These are phyloP conservation scores for Morbakka virulenta DNA, from an alignment of 30 jellyfish, hydroid and myxozoan species.

Conservation along the genomic window DNA sequence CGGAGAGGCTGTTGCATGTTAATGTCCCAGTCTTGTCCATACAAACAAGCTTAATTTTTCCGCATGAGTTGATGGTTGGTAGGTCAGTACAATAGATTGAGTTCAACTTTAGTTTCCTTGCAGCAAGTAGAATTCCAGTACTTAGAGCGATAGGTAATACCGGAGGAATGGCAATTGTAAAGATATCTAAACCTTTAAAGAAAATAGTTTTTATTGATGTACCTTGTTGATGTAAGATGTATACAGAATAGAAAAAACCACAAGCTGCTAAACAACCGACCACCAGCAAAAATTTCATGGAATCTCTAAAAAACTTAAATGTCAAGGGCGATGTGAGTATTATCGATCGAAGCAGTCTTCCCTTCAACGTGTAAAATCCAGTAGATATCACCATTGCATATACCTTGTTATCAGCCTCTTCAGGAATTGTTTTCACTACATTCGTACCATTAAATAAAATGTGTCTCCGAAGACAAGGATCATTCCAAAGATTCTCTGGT, in stretches of 20 bases:
- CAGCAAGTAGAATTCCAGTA: conserved; percentile 29
- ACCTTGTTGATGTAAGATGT: conserved; percentile 11
- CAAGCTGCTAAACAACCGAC: conserved; percentile 11
- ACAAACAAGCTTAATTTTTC: conserved; percentile 14
- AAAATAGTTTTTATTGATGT: background rate
- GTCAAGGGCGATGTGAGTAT: conserved; percentile 33
- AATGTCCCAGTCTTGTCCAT: conserved; percentile 65
- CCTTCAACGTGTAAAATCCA: conserved; percentile 50
- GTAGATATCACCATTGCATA: conserved; percentile 39
- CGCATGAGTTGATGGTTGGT: conserved; percentile 35
- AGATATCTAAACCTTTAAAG: background rate
- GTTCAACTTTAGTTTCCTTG: background rate
- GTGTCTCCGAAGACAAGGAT: background rate
- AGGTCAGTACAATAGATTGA: conserved; percentile 34
- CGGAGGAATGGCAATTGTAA: conserved; percentile 49
- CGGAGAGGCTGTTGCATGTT: conserved; percentile 26
- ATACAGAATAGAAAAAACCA: conserved; percentile 35
- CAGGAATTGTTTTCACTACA: conserved; percentile 32
- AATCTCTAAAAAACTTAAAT: conserved; percentile 24
- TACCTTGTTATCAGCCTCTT: background rate
- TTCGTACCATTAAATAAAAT: conserved; percentile 42
- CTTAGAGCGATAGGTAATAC: conserved; percentile 33
- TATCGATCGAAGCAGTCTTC: conserved; percentile 26
- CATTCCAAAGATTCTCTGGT: background rate
- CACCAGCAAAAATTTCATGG: conserved; percentile 9